Conservation (phyloP, 1,140 invertebrate species). For the Nilaparvata lugens region DNA sequence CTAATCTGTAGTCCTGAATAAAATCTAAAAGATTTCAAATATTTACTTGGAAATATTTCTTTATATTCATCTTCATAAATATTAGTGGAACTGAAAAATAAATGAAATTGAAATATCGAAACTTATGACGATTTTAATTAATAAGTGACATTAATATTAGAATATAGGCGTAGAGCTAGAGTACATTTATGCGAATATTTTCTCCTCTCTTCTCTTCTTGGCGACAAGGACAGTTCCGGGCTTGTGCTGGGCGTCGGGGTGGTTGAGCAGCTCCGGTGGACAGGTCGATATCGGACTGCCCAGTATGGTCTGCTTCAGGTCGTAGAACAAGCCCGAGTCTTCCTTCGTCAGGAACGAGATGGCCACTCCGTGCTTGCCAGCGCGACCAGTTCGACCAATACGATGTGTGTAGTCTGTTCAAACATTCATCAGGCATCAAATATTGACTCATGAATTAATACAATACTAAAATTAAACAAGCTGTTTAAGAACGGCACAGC, state of each 20-base stretch:
- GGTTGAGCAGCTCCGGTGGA: constrained; percentile 94
- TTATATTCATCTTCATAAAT: too few species aligned
- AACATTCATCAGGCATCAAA: constrained; percentile 15
- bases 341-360: constrained; percentile 96
- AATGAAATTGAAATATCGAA: too few species aligned
- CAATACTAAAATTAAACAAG: too few species aligned
- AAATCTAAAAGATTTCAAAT: too few species aligned
- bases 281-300: constrained; percentile 89
- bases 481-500: too few species aligned
- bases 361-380: constrained; percentile 93
- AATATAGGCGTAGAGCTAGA: too few species aligned
- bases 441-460: too few species aligned
- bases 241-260: constrained; percentile 97
- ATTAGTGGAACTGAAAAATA: too few species aligned
- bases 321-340: constrained; percentile 91
- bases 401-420: constrained; percentile 93
- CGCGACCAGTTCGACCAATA: constrained; percentile 97
- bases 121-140: too few species aligned
- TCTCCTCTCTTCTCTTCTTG: constrained; percentile 89
- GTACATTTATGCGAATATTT: constrained; percentile 67
- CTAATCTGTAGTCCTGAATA: too few species aligned
- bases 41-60: too few species aligned
- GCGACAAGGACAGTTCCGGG: constrained; percentile 90
- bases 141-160: too few species aligned
- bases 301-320: constrained; percentile 87